Evolutionary conservation across 2,888 invertebrate genomes (phyloP).

Genomic region (Drosophila mimetica): DNA sequence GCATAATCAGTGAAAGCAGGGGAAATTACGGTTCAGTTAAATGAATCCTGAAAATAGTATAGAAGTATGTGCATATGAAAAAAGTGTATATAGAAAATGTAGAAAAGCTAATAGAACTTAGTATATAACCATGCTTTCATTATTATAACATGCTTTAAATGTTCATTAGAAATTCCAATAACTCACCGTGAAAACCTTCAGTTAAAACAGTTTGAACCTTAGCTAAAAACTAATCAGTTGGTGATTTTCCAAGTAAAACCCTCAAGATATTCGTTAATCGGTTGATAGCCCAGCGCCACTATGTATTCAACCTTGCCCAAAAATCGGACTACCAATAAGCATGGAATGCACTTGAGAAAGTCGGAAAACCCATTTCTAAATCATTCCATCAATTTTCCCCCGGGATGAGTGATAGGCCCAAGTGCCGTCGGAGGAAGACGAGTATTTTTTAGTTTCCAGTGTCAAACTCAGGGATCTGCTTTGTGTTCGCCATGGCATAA

Average conservation of each 20-base stretch:
- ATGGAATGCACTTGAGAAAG: slow-evolving; percentile 37
- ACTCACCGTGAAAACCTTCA: neutral
- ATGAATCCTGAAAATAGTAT: neutral
- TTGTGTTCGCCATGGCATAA: slow-evolving; percentile 33
- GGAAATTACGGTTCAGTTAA: neutral
- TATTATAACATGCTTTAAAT: too few species aligned
- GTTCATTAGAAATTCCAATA: too few species aligned
- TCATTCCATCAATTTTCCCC: slow-evolving; percentile 15
- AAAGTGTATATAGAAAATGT: neutral
- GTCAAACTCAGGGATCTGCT: slow-evolving; percentile 16
- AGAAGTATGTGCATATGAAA: neutral
- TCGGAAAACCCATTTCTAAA: slow-evolving; percentile 7
- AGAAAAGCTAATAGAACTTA: neutral
- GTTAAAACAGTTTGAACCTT: too few species aligned
- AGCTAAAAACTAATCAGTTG: neutral
- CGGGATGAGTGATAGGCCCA: slow-evolving; percentile 29
- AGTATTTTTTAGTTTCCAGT: slow-evolving; percentile 1
- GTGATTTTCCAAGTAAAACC: neutral
- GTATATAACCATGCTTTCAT: too few species aligned
- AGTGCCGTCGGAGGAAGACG: slow-evolving; percentile 17
- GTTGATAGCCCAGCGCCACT: slow-evolving; percentile 10
- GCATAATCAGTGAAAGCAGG: slow-evolving; percentile 12
- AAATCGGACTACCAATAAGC: neutral
- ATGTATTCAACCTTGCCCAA: slow-evolving; percentile 14
- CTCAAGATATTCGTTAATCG: neutral